Evolutionary conservation across 2,113 vertebrate genomes (phyloP).

Genomic region (Semnornis frantzii): DNA sequence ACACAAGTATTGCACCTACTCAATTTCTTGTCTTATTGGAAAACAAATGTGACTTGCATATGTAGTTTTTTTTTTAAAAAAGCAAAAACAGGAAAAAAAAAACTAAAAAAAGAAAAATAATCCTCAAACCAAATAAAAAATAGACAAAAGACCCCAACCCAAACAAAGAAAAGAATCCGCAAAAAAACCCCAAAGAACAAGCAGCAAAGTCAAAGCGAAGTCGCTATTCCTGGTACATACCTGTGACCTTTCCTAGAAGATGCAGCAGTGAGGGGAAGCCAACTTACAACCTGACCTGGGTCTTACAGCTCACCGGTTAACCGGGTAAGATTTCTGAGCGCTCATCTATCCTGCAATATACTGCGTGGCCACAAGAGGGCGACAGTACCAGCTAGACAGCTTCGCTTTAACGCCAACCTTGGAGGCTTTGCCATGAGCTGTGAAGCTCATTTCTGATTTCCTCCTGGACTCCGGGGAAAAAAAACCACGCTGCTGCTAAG

Average conservation of each 20-base stretch:
- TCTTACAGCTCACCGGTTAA: accelerated
- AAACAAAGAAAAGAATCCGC: too few species aligned
- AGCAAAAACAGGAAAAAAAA: too few species aligned
- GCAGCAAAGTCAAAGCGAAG: neutral
- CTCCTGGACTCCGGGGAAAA: neutral
- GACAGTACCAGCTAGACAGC: accelerated
- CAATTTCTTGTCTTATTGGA: neutral
- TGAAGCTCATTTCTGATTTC: neutral
- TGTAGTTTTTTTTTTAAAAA: neutral
- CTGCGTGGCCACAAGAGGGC: neutral
- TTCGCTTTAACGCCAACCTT: accelerated
- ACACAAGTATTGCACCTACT: neutral
- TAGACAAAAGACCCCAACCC: too few species aligned
- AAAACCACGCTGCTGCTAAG: neutral
- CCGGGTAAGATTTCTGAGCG: neutral
- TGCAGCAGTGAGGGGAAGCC: accelerated
- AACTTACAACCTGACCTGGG: neutral
- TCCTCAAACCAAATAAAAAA: too few species aligned
- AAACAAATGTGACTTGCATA: neutral
- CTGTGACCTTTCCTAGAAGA: neutral
- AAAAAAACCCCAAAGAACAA: neutral
- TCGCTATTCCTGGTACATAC: neutral
- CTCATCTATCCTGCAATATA: neutral
- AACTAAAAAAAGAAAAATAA: too few species aligned
- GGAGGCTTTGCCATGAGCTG: neutral